Evolutionary conservation across 1,140 invertebrate genomes (phyloP).

Genomic region (Pogonus chalceus): DNA sequence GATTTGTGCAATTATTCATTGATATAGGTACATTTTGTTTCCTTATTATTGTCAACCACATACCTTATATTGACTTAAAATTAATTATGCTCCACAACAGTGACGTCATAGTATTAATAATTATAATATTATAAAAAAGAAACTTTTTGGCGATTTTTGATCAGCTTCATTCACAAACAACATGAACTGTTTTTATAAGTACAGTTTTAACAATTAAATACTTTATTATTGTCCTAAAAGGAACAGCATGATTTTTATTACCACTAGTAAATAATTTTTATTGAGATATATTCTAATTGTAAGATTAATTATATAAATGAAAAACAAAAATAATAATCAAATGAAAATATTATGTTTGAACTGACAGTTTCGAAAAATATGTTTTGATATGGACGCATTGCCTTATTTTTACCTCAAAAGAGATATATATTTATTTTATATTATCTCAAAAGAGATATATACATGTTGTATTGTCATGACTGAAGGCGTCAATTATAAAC

Average conservation of each 20-base stretch:
- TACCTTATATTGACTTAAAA: background rate
- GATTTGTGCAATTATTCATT: slow-evolving; percentile 12
- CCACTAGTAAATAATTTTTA: too few relatives aligned
- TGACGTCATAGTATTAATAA: background rate
- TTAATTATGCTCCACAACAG: background rate
- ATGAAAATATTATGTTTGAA: background rate
- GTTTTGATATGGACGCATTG: slow-evolving; percentile 3
- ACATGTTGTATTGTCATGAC: background rate
- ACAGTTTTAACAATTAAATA: background rate
- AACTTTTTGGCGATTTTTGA: slow-evolving; percentile 2
- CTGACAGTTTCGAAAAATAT: background rate
- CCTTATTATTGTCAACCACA: background rate
- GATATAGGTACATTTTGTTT: background rate
- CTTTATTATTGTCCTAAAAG: slow-evolving; percentile 3
- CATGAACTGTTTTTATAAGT: background rate
- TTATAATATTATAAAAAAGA: too few relatives aligned
- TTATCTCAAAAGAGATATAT: background rate
- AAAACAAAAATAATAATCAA: background rate
- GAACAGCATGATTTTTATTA: background rate
- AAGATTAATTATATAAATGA: background rate
- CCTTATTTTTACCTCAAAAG: background rate
- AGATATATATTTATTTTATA: background rate
- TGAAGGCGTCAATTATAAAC: background rate
- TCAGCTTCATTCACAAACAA: background rate
- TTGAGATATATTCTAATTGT: background rate